Evolutionary conservation across 2,888 invertebrate genomes (phyloP), one percentile per base, ranked within the genome.

Genomic region (Xestia sexstrigata): DNA sequence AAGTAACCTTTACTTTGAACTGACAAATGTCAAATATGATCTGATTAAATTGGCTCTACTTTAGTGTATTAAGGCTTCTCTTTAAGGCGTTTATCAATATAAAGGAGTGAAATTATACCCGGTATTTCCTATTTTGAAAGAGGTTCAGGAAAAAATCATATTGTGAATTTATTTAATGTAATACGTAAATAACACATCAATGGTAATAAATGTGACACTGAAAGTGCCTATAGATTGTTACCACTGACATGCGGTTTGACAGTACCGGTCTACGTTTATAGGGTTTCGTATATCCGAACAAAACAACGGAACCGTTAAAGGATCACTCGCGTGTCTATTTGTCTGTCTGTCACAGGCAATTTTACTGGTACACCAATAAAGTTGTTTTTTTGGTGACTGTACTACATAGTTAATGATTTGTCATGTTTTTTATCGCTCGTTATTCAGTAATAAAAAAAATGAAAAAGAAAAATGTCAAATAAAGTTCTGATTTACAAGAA

Each of bases 21-120:
- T n/a, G n/a, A n/a, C n/a, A n/a, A n/a, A n/a, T n/a, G n/a, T n/a
- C n/a, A n/a, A n/a, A n/a, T n/a, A n/a, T n/a, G n/a, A n/a, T n/a
- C n/a, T n/a, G n/a, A n/a, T n/a, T n/a, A n/a, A n/a, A n/a, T n/a
- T n/a, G n/a, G n/a, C n/a, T n/a, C n/a, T n/a, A n/a, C n/a, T n/a
- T n/a, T n/a, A n/a, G n/a, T n/a, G n/a, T n/a, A n/a, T n/a, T 52
- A 72, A 6, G 80, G 52, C 15, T 78, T 52, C 62, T 17, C 17
- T 52, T 11, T 17, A 45, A 35, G 70, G 42, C 60, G n/a, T 49
- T 45, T 49, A 35, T 77, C 23, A 62, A 35, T 35, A n/a, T n/a
- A n/a, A 60, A 26, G 26, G 23, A 20, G 17, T 70, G 8, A 35
- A 42, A 70, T 77, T 60, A 1, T 26, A 42, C 13, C 8, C 17